phyloP scores from a whole-genome alignment of 2,888 invertebrate genomes.

The Lutraria lutraria region DNA sequence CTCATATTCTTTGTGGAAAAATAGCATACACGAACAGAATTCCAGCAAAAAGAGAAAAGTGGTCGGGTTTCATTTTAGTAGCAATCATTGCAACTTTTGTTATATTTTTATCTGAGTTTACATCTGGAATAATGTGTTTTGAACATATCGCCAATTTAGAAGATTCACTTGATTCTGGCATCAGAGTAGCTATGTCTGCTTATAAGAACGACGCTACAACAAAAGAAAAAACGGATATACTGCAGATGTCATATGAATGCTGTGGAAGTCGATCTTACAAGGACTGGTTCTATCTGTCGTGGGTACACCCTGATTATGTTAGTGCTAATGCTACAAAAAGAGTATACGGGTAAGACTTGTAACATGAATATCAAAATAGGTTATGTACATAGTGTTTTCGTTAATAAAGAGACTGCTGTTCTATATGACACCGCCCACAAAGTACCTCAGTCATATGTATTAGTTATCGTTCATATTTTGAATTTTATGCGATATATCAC shows the following conservation, averaged over 20 bases:
- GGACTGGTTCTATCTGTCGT: constrained; percentile 83
- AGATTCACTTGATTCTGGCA: constrained; percentile 73
- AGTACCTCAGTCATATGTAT: too few species aligned
- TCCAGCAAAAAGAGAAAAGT: constrained; percentile 64
- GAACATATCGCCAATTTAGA: constrained; percentile 69
- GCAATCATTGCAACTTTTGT: constrained; percentile 60
- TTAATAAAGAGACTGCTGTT: too few species aligned
- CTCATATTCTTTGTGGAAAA: constrained; percentile 68
- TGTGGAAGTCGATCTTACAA: constrained; percentile 82
- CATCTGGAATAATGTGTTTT: constrained; percentile 73
- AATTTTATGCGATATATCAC: too few species aligned
- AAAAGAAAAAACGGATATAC: constrained; percentile 80
- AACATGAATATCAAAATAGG: not conserved
- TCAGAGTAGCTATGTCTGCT: constrained; percentile 74
- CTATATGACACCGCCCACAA: too few species aligned
- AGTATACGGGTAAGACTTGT: not conserved
- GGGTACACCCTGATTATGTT: constrained; percentile 77
- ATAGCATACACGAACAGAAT: constrained; percentile 64
- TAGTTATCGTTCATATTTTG: too few species aligned
- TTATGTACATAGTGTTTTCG: too few species aligned
- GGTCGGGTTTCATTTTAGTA: constrained; percentile 65
- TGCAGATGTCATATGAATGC: constrained; percentile 82
- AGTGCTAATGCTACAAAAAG: not conserved
- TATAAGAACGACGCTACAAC: constrained; percentile 75
- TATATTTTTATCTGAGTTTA: constrained; percentile 68